Base-by-base conservation (phyloP, 2,888 invertebrate species). In the Sialis fuliginosa region DNA sequence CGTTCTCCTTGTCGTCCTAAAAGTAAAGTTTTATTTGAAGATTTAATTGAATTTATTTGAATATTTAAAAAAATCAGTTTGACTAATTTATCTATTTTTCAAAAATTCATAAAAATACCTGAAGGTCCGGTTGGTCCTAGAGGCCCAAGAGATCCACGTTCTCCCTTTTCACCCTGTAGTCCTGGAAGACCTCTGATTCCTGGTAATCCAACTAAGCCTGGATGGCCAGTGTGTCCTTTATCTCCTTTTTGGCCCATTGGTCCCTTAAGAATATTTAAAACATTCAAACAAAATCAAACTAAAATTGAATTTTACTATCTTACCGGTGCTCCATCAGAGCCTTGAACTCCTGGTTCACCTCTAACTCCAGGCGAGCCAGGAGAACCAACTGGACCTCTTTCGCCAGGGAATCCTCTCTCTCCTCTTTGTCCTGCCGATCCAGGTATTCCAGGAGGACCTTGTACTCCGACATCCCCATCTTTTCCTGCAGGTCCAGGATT, bases 111-210 rank as follows among this genome's bases (percentile, higher is more conserved):
- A 46, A 44, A 43, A 45, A 44, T 49, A 68, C 86, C 87, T 56
- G 77, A 65, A 30, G 81, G 78, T 48, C 89, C 89, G 64, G 85
- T 86, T 9, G 81, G 79, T 6, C 89, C 88, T 33, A 70, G 54
- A 0, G 77, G 72, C 10, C 88, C 88, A 10, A 65, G 54, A 6
- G 74, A 64, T 12, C 85, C 85, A 53, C 82, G 69, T 57, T 86
- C 83, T 47, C 89, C 85, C 63, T 87, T 85, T 53, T 76, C 75
- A 44, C 88, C 87, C 13, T 74, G 58, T 30, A 70, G 59, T 2
- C 87, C 88, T 6, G 75, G 67, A 46, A 67, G 62, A 1, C 87
- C 85, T 56, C 81, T 66, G 30, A 71, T 59, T 10, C 85, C 85
- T 30, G 82, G 82, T 46, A 84, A 57, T 31, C 84, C 84, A 61